phyloP scores from a whole-genome alignment of 2,797 vertebrate genomes.

The Acridotheres tristis region DNA sequence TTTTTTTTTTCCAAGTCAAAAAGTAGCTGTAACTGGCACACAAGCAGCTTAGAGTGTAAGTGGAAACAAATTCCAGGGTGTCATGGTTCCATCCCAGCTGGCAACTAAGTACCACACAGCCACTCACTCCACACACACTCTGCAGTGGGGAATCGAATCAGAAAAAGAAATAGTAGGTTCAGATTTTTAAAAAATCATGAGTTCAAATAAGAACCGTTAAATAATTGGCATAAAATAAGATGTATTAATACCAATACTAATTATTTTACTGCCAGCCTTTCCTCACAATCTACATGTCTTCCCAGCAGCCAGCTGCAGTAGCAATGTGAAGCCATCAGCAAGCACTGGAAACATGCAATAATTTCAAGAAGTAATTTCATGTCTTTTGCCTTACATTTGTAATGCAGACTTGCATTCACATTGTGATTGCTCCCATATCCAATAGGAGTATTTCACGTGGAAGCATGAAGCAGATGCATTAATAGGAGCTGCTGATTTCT shows the following conservation, averaged over 20 bases:
- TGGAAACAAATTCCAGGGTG: neutral
- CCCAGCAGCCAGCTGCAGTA: neutral
- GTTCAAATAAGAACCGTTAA: neutral
- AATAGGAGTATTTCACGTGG: accelerated
- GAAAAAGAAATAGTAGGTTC: neutral
- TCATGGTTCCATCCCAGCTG: neutral
- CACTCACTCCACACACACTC: neutral
- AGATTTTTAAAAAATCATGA: too few relatives aligned
- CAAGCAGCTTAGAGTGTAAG: neutral
- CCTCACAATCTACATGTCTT: neutral
- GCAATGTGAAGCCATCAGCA: neutral
- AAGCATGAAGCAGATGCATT: neutral
- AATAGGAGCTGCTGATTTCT: neutral
- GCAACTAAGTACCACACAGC: neutral
- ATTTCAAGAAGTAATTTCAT: neutral
- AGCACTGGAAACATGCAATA: neutral
- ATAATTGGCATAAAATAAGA: neutral
- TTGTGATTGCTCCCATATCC: neutral
- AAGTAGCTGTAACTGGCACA: neutral
- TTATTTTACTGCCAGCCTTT: neutral
- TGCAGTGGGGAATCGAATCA: neutral
- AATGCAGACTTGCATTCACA: neutral
- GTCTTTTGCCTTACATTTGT: neutral
- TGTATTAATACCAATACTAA: neutral
- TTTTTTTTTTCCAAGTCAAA: neutral